These are phyloP conservation scores for Stenolophus ochropezus DNA, from an alignment of 2,888 invertebrate genomes.

Conservation along the genomic window DNA sequence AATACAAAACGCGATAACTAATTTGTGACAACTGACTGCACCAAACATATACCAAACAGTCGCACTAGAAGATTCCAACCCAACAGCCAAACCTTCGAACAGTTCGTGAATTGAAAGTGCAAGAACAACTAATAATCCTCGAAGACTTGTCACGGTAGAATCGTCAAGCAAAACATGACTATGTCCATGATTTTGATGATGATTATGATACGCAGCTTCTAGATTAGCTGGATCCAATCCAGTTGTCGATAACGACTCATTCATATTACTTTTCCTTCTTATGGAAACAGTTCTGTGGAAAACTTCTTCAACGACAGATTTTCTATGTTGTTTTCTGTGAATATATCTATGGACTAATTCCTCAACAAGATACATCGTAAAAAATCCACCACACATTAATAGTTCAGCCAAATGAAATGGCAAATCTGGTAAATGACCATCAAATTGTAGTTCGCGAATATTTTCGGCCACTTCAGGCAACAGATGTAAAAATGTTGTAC, in stretches of 20 bases:
- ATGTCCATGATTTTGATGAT: constrained; percentile 65
- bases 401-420: constrained; percentile 81
- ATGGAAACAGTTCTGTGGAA: constrained; percentile 46
- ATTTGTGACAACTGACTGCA: constrained; percentile 89
- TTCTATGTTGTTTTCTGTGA: constrained; percentile 72
- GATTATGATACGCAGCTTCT: constrained; percentile 36
- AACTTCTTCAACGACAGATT: constrained; percentile 59
- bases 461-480: constrained; percentile 86
- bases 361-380: constrained; percentile 87
- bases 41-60: constrained; percentile 88
- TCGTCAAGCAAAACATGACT: constrained; percentile 67
- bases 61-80: constrained; percentile 79
- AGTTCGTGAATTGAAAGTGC: constrained; percentile 91
- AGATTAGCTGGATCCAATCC: constrained; percentile 24
- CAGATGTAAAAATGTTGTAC: constrained; percentile 88
- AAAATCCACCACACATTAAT: constrained; percentile 85
- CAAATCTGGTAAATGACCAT: constrained; percentile 73
- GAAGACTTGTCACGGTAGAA: constrained; percentile 72
- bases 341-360: constrained; percentile 85
- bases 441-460: constrained; percentile 77
- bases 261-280: constrained; percentile 35
- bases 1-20: constrained; percentile 91
- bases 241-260: constrained; percentile 35
- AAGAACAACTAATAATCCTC: constrained; percentile 86
- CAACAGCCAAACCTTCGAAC: constrained; percentile 90